phyloP scores from a whole-genome alignment of 2,113 vertebrate species.

The Clarias gariepinus region DNA sequence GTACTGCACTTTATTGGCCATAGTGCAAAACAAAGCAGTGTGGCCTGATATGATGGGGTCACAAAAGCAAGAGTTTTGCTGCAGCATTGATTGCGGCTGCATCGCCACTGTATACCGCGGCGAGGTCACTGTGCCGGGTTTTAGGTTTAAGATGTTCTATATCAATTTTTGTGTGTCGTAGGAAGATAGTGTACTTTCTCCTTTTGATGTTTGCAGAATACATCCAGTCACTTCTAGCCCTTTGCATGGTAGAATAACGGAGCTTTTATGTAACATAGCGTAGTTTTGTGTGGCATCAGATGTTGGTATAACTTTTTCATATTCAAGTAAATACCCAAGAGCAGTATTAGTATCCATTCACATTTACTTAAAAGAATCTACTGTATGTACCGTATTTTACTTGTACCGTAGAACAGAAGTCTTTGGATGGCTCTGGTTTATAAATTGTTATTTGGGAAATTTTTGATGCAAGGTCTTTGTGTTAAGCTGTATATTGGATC shows the following conservation, averaged over 20 bases:
- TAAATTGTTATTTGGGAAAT: not conserved
- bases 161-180: not conserved
- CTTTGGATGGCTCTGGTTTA: not conserved
- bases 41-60: too few species aligned
- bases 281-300: not conserved
- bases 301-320: not conserved
- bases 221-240: not conserved
- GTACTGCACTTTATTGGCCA: too few species aligned
- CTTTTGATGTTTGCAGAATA: not conserved
- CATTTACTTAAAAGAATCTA: not conserved
- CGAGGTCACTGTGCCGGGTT: not conserved
- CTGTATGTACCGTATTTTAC: not conserved
- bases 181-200: not conserved
- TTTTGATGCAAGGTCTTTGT: not conserved
- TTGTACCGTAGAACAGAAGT: not conserved
- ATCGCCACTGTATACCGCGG: not conserved
- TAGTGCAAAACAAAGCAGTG: too few species aligned
- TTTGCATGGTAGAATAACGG: not conserved
- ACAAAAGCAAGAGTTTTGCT: not conserved
- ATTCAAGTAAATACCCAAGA: not conserved
- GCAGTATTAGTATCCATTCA: not conserved
- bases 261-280: not conserved
- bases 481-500: not conserved
- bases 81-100: not conserved
- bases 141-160: not conserved